Conservation (phyloP, 2,113 vertebrate genomes). For the Setophaga coronata region DNA sequence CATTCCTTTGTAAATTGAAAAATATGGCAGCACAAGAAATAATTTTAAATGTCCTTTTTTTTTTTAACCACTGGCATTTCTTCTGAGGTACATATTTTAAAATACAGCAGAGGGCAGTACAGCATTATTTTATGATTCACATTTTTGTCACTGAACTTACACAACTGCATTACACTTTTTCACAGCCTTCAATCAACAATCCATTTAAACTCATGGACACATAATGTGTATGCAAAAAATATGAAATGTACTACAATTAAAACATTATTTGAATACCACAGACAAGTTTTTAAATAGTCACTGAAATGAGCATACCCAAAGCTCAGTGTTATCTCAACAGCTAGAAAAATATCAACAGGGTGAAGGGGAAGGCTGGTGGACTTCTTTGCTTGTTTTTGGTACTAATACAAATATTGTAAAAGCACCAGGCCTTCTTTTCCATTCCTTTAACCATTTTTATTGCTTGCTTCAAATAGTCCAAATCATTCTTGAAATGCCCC, state of each 20-base stretch:
- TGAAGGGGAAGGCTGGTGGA: fast-evolving
- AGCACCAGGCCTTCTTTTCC: neutral
- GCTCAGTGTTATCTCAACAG: neutral
- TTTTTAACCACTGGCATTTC: neutral
- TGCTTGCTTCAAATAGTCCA: neutral
- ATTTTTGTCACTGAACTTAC: neutral
- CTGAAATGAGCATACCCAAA: neutral
- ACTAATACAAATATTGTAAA: neutral
- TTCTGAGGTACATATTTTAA: neutral
- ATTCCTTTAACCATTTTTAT: neutral
- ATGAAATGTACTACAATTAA: neutral
- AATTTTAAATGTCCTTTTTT: neutral
- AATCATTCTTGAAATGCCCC: neutral
- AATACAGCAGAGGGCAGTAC: conserved; percentile 62
- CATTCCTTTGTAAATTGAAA: neutral
- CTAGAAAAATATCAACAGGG: neutral
- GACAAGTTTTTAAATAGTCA: neutral
- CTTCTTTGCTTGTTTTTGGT: neutral
- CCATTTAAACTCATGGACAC: neutral
- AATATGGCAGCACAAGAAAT: neutral
- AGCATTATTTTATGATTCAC: neutral
- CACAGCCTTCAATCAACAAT: neutral
- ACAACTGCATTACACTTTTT: neutral
- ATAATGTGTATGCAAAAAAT: neutral
- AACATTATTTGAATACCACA: neutral